Evolutionary conservation across 2,888 invertebrate genomes (phyloP), one percentile per base, ranked within the genome.

Genomic region (Ichneumon xanthorius): DNA sequence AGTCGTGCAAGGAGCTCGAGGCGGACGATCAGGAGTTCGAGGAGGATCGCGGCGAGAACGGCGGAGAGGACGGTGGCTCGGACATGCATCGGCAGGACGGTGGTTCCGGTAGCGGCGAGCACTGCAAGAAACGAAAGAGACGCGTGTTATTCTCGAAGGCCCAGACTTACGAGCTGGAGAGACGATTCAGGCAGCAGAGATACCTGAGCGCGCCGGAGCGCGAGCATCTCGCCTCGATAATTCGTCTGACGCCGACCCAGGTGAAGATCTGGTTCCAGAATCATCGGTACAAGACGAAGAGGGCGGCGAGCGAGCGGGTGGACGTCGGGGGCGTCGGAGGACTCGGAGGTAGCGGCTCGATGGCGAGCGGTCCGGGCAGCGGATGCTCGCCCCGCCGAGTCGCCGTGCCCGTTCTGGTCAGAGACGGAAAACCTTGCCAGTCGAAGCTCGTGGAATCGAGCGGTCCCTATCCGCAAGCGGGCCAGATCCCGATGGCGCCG

Each of bases 181-280:
- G 99, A 92, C 95, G 99, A 87, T 99, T 99, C 94, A 96, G 99
- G 2, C 99, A 99, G 92, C 99, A 99, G 94, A 95, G 99, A 88
- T 99, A 99, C 94, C 95, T 99, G 19, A 99, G 99, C 2, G 99
- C 99, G 0, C 99, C 99, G 0, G 99, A 99, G 94, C 95, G 99
- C 50, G 99, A 99, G 93, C 99, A 99, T 93, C 95, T 99, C 88
- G 99, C 99, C 2, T 98, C 98, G 87, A 95, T 99, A 90, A 99
- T 99, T 88, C 96, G 98, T 80, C 95, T 99, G 82, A 99, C 99
- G 2, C 99, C 99, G 0, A 99, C 99, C 2, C 99, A 99, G 95
- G 98, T 98, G 73, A 99, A 99, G 95, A 99, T 99, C 91, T 99
- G 99, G 99, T 99, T 99, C 95, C 99, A 99, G 94, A 99, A 99